These are phyloP conservation scores for Meloidogyne hapla DNA, from an alignment of 1,140 invertebrate species.

Conservation along the genomic window DNA sequence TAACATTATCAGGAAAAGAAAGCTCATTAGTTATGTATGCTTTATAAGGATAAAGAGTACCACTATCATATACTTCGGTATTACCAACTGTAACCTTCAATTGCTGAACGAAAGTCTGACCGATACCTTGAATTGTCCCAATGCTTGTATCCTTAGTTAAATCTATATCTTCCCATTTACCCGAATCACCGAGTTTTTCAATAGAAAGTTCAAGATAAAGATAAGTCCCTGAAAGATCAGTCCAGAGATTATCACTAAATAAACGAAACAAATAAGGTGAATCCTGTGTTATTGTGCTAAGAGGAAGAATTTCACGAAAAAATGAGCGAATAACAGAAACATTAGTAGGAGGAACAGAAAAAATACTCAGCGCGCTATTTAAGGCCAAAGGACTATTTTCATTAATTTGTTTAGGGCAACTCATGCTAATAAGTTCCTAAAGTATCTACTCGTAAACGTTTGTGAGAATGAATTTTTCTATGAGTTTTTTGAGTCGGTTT, in stretches of 20 bases:
- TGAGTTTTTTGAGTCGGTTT: background rate
- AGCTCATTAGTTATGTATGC: slow-evolving; percentile 36
- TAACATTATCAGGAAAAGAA: slow-evolving; percentile 5
- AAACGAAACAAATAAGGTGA: slow-evolving; percentile 26
- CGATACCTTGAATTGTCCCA: slow-evolving; percentile 35
- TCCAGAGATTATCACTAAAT: slow-evolving; percentile 32
- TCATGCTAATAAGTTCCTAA: slow-evolving; percentile 31
- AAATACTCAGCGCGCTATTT: slow-evolving; percentile 32
- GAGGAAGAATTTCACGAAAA: slow-evolving; percentile 32
- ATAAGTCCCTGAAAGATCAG: slow-evolving; percentile 28
- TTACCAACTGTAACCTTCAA: slow-evolving; percentile 32
- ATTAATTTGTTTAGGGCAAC: slow-evolving; percentile 25
- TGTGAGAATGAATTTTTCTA: background rate
- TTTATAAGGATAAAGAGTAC: slow-evolving; percentile 29
- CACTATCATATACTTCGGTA: slow-evolving; percentile 32
- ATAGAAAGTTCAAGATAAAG: slow-evolving; percentile 33
- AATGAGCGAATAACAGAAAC: slow-evolving; percentile 26
- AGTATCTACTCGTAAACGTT: slow-evolving; percentile 22
- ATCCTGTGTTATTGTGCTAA: slow-evolving; percentile 23
- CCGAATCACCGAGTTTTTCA: background rate
- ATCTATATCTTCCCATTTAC: background rate
- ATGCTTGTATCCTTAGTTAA: background rate
- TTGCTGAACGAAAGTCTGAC: slow-evolving; percentile 40
- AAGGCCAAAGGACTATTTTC: slow-evolving; percentile 17
- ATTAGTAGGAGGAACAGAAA: slow-evolving; percentile 39